Evolutionary conservation across 2,797 vertebrate genomes (phyloP), one percentile per base, ranked within the genome.

Genomic region (Cetoscarus ocellatus): DNA sequence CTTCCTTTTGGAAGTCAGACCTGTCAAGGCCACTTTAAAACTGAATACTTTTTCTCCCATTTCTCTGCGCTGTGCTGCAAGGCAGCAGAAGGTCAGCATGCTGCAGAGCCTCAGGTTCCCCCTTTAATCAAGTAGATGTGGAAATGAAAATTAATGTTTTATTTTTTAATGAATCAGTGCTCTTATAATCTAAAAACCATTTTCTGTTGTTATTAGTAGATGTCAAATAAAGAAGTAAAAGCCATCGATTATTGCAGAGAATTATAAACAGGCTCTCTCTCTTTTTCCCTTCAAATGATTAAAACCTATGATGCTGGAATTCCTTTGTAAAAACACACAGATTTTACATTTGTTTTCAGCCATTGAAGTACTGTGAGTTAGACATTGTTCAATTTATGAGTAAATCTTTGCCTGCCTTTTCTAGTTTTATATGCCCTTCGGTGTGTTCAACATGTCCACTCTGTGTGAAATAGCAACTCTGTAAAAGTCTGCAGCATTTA

Each of bases 11-110:
- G 84, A 84, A 83, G 80, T 80, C 83, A 78, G 55, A 82, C 19
- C 82, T 87, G 82, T 88, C 87, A 85, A 82, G 74, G 74, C 70
- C 64, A 70, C 55, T 89, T 87, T 83, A 48, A 79, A 83, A 73
- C 49, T 0, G 27, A 86, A 85, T 84, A 66, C 35, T 42, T 86
- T 79, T 58, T 47, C 78, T 73, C 43, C 77, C 9, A 3, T 74
- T 76, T 44, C 61, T 67, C 40, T 60, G n/a, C 44, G 58, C 49
- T n/a, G 55, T 49, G 63, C 64, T 55, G 71, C 75, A 8, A 51
- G 50, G 45, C 69, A 73, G 42, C 3, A 78, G 72, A 86, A 89
- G 83, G 80, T 90, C 85, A 85, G 15, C 10, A 0, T 2, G 39
- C 64, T 39, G 49, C 65, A 44, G 56, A 11, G 13, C 55, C 61